Evolutionary conservation across 2,888 invertebrate genomes (phyloP), one percentile per base, ranked within the genome.

Genomic region (Eristalis pertinax): DNA sequence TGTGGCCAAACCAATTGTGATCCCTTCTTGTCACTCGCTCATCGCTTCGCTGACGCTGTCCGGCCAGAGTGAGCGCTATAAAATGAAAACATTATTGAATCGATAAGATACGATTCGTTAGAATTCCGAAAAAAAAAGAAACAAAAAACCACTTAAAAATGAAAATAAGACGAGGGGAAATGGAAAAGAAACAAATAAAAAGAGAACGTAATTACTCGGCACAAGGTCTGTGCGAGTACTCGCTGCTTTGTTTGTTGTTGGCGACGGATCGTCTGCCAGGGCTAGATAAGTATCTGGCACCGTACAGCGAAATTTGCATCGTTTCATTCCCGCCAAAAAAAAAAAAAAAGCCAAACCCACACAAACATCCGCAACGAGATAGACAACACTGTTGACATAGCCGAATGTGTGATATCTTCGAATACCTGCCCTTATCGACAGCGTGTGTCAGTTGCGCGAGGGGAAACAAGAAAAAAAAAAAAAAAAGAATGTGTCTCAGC

Each of bases 61-160:
- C 26, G 13, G n/a, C n/a, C 60, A 4, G 15, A 60, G 26, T 26
- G 5, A 69, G 32, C 19, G 58, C 69, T 24, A 67, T n/a, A 70
- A 79, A 69, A 73, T 32, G 32, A 19, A 41, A 50, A 35, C 38
- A 60, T 38, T 56, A 67, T 75, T 65, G 62, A 84, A 70, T 80
- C 75, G 80, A 84, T 84, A 84, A 84, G 84, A 84, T 84, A 84
- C 67, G 67, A 75, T 75, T 80, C 65, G 65, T 72, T 79, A 60
- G 64, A 79, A 84, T 62, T 84, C 60, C 35, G 41, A 74, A 69
- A 69, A 43, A 15, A 43, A 62, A 69, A 68, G n/a, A 77, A 63
- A 63, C 68, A 56, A 38, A 64, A 62, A 77, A 63, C 35, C 50
- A 56, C 38, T 32, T 24, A 10, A 70, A 10, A 58, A 24, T 41